A percentile compares a stretch with the other conserved stretches of the same genome.
phyloP scores from a whole-genome alignment of 1,140 invertebrate genomes.

The Drosophila funebris region DNA sequence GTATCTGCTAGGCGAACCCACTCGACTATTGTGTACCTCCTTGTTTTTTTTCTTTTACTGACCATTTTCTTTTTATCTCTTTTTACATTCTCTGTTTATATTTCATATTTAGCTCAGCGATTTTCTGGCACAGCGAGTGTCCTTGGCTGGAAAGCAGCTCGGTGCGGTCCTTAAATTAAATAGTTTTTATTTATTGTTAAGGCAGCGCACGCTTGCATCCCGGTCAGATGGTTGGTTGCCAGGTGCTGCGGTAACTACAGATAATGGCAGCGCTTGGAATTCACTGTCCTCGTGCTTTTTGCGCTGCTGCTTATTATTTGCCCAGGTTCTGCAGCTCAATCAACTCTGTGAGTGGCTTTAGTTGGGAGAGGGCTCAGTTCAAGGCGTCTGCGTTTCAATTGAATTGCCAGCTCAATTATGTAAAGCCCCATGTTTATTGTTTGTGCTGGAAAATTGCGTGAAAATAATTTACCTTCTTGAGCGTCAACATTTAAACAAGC shows the following conservation, averaged over 20 bases:
- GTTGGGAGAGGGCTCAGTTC: slow-evolving; percentile 16
- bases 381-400: slow-evolving; percentile 58
- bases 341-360: slow-evolving; percentile 42
- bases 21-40: background rate
- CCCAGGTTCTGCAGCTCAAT: slow-evolving; percentile 22
- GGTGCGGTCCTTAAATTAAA: slow-evolving; percentile 68
- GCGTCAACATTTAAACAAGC: slow-evolving; percentile 69
- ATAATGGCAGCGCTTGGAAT: slow-evolving; percentile 55
- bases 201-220: slow-evolving; percentile 38
- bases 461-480: slow-evolving; percentile 76
- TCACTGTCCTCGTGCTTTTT: slow-evolving; percentile 16
- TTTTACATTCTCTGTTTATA: slow-evolving; percentile 28
- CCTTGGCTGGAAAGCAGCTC: slow-evolving; percentile 14
- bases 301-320: slow-evolving; percentile 32
- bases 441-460: slow-evolving; percentile 74
- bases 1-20: background rate
- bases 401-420: slow-evolving; percentile 77
- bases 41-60: slow-evolving; percentile 6
- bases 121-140: slow-evolving; percentile 18
- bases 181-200: slow-evolving; percentile 80
- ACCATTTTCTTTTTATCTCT: background rate
- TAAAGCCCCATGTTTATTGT: slow-evolving; percentile 76
- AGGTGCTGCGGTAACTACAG: slow-evolving; percentile 51
- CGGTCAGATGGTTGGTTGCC: slow-evolving; percentile 3
- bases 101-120: slow-evolving; percentile 56